phyloP scores from a whole-genome alignment of 2,888 invertebrate species.

The Lasius fuliginosus region DNA sequence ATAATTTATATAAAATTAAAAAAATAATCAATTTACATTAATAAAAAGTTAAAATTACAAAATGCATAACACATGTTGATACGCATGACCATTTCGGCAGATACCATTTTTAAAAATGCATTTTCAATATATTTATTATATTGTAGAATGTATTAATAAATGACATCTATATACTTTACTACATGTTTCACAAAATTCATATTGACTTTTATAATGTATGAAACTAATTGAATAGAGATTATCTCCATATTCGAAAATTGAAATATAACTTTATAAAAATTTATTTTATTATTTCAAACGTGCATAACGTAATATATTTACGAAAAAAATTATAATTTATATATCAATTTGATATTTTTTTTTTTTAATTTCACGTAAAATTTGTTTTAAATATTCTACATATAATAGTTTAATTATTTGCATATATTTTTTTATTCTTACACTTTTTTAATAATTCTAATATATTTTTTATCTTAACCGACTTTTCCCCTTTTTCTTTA shows the following conservation, averaged over 20 bases:
- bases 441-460: not conserved
- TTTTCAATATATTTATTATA: too few species aligned
- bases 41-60: not conserved
- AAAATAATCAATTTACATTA: not conserved
- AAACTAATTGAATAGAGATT: not conserved
- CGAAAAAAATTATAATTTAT: not conserved
- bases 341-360: not conserved
- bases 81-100: not conserved
- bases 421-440: not conserved
- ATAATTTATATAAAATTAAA: constrained; percentile 16
- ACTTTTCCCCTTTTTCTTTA: not conserved
- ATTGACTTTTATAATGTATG: not conserved
- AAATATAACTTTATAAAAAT: not conserved
- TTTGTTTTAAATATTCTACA: not conserved
- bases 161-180: not conserved
- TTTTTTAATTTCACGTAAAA: too few species aligned
- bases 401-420: not conserved
- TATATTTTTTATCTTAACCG: not conserved
- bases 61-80: not conserved
- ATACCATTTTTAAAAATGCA: not conserved
- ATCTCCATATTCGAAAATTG: not conserved
- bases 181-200: too few species aligned
- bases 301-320: not conserved
- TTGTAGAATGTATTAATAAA: not conserved
- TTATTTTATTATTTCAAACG: not conserved